These are phyloP conservation scores for Montipora cactus DNA, from an alignment of 64 coral and sea anemone genomes.

Conservation along the genomic window DNA sequence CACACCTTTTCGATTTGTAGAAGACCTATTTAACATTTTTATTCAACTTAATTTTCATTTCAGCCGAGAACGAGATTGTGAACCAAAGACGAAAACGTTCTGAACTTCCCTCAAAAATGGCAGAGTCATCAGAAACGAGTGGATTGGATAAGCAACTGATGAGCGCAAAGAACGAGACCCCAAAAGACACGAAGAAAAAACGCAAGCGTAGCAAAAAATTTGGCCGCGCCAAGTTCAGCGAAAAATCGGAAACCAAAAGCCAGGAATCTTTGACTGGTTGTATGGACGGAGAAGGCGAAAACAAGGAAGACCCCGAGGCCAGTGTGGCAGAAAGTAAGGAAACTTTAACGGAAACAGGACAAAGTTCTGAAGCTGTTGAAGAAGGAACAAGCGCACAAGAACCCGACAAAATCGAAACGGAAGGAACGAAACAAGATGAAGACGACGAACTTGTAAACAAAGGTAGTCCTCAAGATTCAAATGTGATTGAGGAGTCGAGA, in stretches of 20 bases:
- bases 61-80: neutral
- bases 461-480: neutral
- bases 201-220: constrained; percentile 7
- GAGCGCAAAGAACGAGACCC: neutral
- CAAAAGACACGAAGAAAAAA: neutral
- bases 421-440: neutral
- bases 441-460: neutral
- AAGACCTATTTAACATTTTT: constrained; percentile 50
- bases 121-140: constrained; percentile 8
- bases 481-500: neutral
- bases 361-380: too few species aligned
- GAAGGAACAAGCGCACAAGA: neutral
- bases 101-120: neutral
- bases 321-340: neutral
- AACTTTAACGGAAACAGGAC: neutral
- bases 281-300: neutral
- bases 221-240: neutral
- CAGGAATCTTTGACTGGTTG: neutral
- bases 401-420: neutral
- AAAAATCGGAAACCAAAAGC: neutral
- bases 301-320: neutral
- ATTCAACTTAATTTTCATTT: constrained; percentile 25
- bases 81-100: neutral
- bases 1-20: neutral
- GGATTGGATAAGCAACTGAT: neutral